Percentiles rank a stretch among this genome's conserved stretches.
These are phyloP conservation scores for Platycnemis pennipes DNA, from an alignment of 2,888 invertebrate genomes.

Conservation along the genomic window DNA sequence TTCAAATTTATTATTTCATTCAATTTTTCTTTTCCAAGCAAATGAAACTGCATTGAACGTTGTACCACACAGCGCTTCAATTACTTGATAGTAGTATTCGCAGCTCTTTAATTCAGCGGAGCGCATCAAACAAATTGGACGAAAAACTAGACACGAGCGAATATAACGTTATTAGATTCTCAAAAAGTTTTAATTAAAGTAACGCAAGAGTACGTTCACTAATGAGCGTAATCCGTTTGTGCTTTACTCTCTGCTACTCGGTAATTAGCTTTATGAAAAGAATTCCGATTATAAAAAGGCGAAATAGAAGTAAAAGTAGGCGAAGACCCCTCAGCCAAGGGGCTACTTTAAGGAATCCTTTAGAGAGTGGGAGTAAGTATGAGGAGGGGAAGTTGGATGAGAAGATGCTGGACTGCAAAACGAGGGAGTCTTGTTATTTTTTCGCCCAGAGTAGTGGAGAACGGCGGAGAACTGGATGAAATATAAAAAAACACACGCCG, in stretches of 20 bases:
- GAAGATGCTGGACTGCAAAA: background rate
- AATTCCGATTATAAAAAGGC: background rate
- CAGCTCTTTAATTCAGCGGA: too few species aligned
- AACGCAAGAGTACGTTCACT: background rate
- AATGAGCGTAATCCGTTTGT: background rate
- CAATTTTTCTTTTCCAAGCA: too few species aligned
- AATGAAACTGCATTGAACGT: too few species aligned
- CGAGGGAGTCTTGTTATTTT: background rate
- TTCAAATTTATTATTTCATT: too few species aligned
- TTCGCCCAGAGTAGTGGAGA: too few species aligned
- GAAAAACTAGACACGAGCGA: too few species aligned
- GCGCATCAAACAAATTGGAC: too few species aligned
- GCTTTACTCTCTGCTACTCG: background rate
- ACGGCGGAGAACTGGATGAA: too few species aligned
- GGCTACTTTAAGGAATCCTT: background rate
- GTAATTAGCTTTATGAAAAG: background rate
- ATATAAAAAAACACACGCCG: too few species aligned
- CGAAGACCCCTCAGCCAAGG: background rate
- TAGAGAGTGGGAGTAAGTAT: background rate
- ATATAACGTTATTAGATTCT: background rate
- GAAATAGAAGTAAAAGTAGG: background rate
- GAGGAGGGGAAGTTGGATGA: background rate
- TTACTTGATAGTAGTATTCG: too few species aligned
- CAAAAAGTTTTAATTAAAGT: background rate
- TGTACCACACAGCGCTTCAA: too few species aligned